Evolutionary conservation across 2,113 vertebrate species (phyloP), one percentile per base, ranked within the genome.

Genomic region (Columbina picui): DNA sequence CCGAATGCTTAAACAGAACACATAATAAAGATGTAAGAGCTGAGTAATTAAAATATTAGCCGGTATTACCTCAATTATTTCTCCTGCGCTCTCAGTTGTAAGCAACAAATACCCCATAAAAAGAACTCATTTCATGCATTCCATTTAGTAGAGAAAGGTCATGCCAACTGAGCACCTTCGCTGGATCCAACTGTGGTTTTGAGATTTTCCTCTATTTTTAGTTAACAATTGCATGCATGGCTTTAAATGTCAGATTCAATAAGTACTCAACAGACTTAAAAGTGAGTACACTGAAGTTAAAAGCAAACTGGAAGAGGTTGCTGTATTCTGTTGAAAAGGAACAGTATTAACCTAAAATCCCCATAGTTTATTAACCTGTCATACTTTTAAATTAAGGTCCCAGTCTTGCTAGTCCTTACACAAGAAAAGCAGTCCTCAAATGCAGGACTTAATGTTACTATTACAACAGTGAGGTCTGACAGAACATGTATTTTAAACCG

Each of bases 1-100:
- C 97, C 95, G 34, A 99, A 99, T 34, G 98, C 99, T 99, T 98
- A 25, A 88, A 95, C 73, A 84, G 67, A 94, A 83, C 61, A 79
- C 36, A 84, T 9, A 92, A 78, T 3, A 88, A 83, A 63, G 41
- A 64, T 10, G 1, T 95, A 80, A 95, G 85, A 43, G 19, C 25
- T 56, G 14, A 77, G 87, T 14, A 73, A 61, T 39, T 63, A 85
- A 71, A 75, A n/a, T 5, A 71, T 19, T 27, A 69, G n/a, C 26
- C 38, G 14, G 49, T 23, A 45, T 4, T 27, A 59, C 36, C 70
- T 49, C 65, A 63, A 16, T 67, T 39, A 39, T 68, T 75, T 68
- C 63, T 67, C 26, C 45, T 34, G 69, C 41, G 43, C 32, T 63
- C 7, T 36, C 49, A 59, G 15, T 7, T 43, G 2, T 27, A 63